A percentile compares a stretch with the other conserved stretches of the same genome.
Conservation (phyloP, 2,797 vertebrate genomes). For the Limnodromus scolopaceus region DNA sequence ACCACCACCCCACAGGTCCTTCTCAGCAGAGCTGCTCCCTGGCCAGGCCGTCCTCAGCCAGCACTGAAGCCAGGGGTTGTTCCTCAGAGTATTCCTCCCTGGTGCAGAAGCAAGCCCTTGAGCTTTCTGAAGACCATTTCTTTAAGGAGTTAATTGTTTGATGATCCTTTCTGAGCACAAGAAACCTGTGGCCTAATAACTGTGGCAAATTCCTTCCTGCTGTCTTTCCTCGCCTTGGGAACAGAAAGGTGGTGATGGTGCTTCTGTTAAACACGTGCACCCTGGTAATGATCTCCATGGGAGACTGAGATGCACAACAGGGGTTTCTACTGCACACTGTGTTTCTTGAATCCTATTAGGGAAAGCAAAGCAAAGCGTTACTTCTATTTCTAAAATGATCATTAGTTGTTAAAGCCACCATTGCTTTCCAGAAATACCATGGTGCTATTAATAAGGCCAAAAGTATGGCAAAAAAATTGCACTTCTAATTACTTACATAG, state of each 20-base stretch:
- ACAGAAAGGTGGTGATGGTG: background rate
- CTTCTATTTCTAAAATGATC: background rate
- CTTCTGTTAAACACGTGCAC: background rate
- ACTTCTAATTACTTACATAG: background rate
- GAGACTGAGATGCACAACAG: background rate
- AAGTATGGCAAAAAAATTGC: background rate
- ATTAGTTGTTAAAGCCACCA: background rate
- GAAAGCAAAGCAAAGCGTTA: background rate
- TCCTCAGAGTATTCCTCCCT: background rate
- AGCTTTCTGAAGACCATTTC: background rate
- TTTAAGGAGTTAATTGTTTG: background rate
- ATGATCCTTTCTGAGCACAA: background rate
- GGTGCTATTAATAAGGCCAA: slow-evolving; percentile 1
- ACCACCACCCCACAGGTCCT: background rate
- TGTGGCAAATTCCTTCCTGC: background rate
- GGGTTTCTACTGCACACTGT: background rate
- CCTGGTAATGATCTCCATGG: background rate
- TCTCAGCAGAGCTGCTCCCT: background rate
- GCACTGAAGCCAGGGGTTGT: background rate
- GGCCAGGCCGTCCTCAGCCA: background rate
- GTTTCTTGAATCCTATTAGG: background rate
- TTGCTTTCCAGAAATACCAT: background rate
- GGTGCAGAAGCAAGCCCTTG: background rate
- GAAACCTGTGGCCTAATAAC: background rate
- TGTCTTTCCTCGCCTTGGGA: background rate